Evolutionary conservation across 1,140 invertebrate species (phyloP), one percentile per base, ranked within the genome.

Genomic region (Tyrophagus putrescentiae): DNA sequence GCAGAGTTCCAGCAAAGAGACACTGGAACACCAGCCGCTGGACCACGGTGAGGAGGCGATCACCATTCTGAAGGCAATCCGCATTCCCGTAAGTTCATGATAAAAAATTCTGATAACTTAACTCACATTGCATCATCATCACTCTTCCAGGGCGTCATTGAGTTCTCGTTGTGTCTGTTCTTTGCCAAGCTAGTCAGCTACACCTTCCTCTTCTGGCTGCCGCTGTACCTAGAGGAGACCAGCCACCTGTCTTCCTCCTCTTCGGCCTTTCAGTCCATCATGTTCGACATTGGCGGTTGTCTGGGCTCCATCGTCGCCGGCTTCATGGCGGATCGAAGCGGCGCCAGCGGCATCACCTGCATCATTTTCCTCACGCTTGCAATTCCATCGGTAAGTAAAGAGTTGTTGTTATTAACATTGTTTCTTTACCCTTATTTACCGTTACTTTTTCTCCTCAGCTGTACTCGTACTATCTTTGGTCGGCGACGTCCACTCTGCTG

Each of bases 111-210:
- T 39, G 6, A 50, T 45, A 21, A 52, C 18, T 60, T 25, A 23
- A 32, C 53, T 56, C 48, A 21, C 1, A 32, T 42, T 27, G 27
- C 16, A 39, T 7, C 52, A 32, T 58, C 13, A 41, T 64, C 21
- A 21, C 18, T 50, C 31, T 45, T 65, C 60, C 68, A 81, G 79
- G 92, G 93, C 23, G 93, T 98, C 1, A 67, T 93, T 3, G 92
- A 96, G 73, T 98, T 88, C 75, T 91, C 92, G 0, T 69, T 95
- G 1, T 89, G 86, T 34, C 75, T 98, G 32, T 96, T 97, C 72
- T 98, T 97, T 74, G 86, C 90, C n/a, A 98, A 97, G 73, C 77
- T 96, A 5, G 91, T 97, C 56, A 91, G 85, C 69, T 97, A 98
- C 70, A 96, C 92, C 59, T 97, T 97, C 73, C 79, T 97, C 11